These are phyloP conservation scores for Cephus nigrinus DNA, from an alignment of 2,888 invertebrate species.

Conservation along the genomic window DNA sequence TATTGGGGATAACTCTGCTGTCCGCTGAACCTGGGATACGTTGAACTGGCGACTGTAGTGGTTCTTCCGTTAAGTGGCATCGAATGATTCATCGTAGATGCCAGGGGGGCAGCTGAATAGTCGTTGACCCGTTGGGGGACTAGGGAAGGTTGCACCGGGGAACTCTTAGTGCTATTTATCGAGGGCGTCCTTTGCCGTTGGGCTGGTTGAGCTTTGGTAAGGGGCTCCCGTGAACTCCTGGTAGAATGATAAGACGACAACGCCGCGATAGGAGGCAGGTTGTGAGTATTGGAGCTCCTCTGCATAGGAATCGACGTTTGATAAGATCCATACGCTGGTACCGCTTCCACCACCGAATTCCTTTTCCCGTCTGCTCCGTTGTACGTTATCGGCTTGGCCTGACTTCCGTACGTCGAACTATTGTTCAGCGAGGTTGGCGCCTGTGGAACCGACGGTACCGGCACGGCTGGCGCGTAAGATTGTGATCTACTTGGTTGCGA, in stretches of 20 bases:
- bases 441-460: background rate
- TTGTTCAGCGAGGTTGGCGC: slow-evolving; percentile 17
- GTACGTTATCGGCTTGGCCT: slow-evolving; percentile 41
- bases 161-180: slow-evolving; percentile 15
- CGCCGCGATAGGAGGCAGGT: slow-evolving; percentile 69
- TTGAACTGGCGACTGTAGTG: slow-evolving; percentile 54
- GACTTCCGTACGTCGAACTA: slow-evolving; percentile 25
- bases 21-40: slow-evolving; percentile 49
- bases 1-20: slow-evolving; percentile 45
- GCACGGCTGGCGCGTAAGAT: slow-evolving; percentile 13
- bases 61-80: slow-evolving; percentile 46
- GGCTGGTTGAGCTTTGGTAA: slow-evolving; percentile 42
- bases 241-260: slow-evolving; percentile 68
- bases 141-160: slow-evolving; percentile 17
- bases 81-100: slow-evolving; percentile 34
- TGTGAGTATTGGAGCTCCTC: slow-evolving; percentile 63
- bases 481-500: slow-evolving; percentile 43
- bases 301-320: slow-evolving; percentile 40
- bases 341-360: slow-evolving; percentile 35
- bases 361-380: slow-evolving; percentile 51
- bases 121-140: background rate
- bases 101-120: slow-evolving; percentile 13
- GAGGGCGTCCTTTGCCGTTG: slow-evolving; percentile 42
- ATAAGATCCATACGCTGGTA: slow-evolving; percentile 44
- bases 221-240: slow-evolving; percentile 56